Evolutionary conservation across 2,797 vertebrate species (phyloP), one percentile per base, ranked within the genome.

Genomic region (Alectoris magna): DNA sequence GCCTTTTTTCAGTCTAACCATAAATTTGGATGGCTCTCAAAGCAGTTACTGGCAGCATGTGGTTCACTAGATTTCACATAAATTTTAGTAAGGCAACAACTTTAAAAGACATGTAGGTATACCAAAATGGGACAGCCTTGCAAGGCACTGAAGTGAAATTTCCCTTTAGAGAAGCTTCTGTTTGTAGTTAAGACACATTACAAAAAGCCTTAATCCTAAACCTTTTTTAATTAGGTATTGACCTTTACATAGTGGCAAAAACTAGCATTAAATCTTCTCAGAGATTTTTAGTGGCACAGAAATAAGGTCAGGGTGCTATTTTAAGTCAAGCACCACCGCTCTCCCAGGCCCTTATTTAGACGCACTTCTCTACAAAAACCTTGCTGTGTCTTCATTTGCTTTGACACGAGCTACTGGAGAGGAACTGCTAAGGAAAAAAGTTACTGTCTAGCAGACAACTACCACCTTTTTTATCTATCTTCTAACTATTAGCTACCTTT

Each of bases 181-280:
- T 60, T 39, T 82, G 62, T 29, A 84, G 51, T 59, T 88, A 91
- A 86, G 64, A 76, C 82, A 91, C 5, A 14, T 76, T 88, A 78
- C 64, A 92, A 88, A 93, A 93, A 84, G 70, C 60, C 63, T 92
- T 96, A 88, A 94, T 93, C 90, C 73, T 95, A 96, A 96, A 90
- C 39, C 88, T 69, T 88, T 93, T 93, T 76, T 84, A 96, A 96
- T 94, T 81, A 87, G 80, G 85, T 87, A 71, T 79, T 93, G 87
- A 94, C 95, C 93, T 90, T 91, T 87, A 76, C 38, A 46, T 10
- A 84, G 38, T 44, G 81, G 89, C 62, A 91, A 89, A 90, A 90
- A 86, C 67, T 76, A 68, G 77, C 17, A 88, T 76, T 93, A 90
- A 91, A 68, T 66, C 85, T 93, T 94, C 78, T 74, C 71, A 88